Conservation (phyloP, 1,140 invertebrate species). For the Oreohelix idahoensis region DNA sequence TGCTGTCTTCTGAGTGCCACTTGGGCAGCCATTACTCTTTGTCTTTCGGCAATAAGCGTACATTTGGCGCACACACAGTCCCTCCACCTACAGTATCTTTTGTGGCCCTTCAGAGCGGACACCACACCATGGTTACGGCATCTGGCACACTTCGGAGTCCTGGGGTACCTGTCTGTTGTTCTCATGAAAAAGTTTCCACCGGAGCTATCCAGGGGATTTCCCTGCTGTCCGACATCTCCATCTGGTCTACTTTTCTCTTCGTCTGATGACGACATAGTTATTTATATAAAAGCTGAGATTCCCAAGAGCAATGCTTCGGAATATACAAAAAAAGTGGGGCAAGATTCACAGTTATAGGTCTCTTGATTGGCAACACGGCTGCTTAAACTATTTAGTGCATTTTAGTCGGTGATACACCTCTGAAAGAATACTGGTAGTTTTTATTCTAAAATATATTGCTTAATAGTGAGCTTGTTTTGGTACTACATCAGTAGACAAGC, state of each 20-base stretch:
- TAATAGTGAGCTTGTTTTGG: too few species aligned
- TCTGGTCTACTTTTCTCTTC: slow-evolving; percentile 46
- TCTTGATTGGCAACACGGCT: neutral
- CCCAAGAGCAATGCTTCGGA: neutral
- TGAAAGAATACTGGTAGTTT: too few species aligned
- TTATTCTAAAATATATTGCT: too few species aligned
- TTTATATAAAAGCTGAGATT: neutral
- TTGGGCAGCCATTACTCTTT: slow-evolving; percentile 98
- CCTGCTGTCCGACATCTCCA: neutral
- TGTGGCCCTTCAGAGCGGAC: slow-evolving; percentile 94
- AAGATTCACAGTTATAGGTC: neutral
- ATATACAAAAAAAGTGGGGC: neutral
- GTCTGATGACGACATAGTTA: slow-evolving; percentile 46
- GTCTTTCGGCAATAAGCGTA: slow-evolving; percentile 93
- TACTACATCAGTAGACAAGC: too few species aligned
- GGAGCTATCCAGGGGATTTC: neutral
- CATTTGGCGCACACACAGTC: slow-evolving; percentile 88
- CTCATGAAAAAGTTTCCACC: slow-evolving; percentile 76
- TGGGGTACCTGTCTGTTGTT: slow-evolving; percentile 86
- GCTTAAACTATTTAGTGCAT: too few species aligned
- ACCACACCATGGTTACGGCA: slow-evolving; percentile 97
- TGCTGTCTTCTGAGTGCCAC: slow-evolving; percentile 73
- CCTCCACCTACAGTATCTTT: slow-evolving; percentile 86
- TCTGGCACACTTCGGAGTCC: slow-evolving; percentile 96
- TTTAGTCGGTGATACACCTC: too few species aligned